Base-by-base conservation (phyloP, 2,797 vertebrate genomes). In the Malacoctenus gilli region DNA sequence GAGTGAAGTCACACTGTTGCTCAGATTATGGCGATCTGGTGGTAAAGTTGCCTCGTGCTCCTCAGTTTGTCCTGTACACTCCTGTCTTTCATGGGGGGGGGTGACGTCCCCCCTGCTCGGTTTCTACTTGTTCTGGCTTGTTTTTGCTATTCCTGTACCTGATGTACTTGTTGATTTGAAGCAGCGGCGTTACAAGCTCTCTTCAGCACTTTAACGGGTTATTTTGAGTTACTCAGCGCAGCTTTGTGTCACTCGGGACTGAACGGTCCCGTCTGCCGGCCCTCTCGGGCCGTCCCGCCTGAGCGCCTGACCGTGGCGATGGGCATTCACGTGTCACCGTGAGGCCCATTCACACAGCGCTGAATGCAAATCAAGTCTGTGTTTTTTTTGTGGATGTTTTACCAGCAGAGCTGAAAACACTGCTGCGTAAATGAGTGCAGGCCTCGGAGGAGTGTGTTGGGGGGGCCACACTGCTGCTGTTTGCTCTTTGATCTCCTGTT, bases 351-450 rank as follows among this genome's bases (percentile, higher is more conserved):
- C 41, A 21, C 5, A 57, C 50, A 1, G 3, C 31, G 5, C 43
- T 40, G 18, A 49, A 78, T 72, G 75, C 66, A 75, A 78, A 75
- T 57, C 4, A 5, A 7, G 30, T 8, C 44, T 2, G 16, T 37
- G 12, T 15, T 48, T 52, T 62, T 34, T 46, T 4, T 10, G 30
- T 39, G 58, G n/a, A n/a, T n/a, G n/a, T n/a, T 52, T 61, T 36
- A 13, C 19, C 16, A 18, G 38, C 14, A 5, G 5, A 28, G 25
- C 25, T 5, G 25, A 28, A 28, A 28, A 28, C 5, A 2, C 25
- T 28, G 25, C n/a, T n/a, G n/a, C n/a, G n/a, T n/a, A n/a, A n/a
- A n/a, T n/a, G n/a, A n/a, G n/a, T n/a, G n/a, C n/a, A n/a, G n/a
- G n/a, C n/a, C n/a, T n/a, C n/a, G n/a, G n/a, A 32, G 31, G 28